Evolutionary conservation across 2,888 invertebrate genomes (phyloP).

Genomic region (Crioceris asparagi): DNA sequence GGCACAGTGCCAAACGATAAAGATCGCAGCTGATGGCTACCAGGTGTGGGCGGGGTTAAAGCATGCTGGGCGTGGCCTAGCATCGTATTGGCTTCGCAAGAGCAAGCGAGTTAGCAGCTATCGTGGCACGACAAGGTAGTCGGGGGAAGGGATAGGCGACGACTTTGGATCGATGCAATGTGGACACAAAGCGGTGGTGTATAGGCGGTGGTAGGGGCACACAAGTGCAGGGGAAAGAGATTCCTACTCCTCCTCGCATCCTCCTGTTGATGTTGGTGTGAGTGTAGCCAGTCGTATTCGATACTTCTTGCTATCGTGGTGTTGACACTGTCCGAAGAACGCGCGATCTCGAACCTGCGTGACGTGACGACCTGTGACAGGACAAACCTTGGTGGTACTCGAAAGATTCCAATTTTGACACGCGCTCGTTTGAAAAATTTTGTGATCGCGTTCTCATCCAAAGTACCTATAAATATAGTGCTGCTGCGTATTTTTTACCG

Average conservation of each 20-base stretch:
- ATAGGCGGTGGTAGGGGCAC: constrained; percentile 23
- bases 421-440: too few relatives aligned
- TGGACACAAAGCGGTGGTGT: constrained; percentile 11
- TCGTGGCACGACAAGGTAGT: too few relatives aligned
- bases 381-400: too few relatives aligned
- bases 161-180: too few relatives aligned
- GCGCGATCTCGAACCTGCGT: too few relatives aligned
- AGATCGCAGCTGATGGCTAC: constrained; percentile 40
- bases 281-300: constrained; percentile 5
- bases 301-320: constrained; percentile 4
- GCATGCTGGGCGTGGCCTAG: constrained; percentile 24
- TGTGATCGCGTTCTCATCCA: too few relatives aligned
- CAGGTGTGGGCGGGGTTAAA: constrained; percentile 31
- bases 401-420: too few relatives aligned
- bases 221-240: constrained; percentile 27
- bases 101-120: too few relatives aligned
- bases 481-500: too few relatives aligned
- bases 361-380: constrained; percentile 5
- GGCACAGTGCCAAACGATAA: constrained; percentile 31
- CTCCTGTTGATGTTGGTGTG: constrained; percentile 16
- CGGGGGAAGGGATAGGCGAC: too few relatives aligned
- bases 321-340: constrained; percentile 7
- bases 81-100: constrained; percentile 26
- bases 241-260: constrained; percentile 18
- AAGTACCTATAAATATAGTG: too few relatives aligned